These are phyloP conservation scores for Gryllus bimaculatus DNA, from an alignment of 1,140 invertebrate species.

Conservation along the genomic window DNA sequence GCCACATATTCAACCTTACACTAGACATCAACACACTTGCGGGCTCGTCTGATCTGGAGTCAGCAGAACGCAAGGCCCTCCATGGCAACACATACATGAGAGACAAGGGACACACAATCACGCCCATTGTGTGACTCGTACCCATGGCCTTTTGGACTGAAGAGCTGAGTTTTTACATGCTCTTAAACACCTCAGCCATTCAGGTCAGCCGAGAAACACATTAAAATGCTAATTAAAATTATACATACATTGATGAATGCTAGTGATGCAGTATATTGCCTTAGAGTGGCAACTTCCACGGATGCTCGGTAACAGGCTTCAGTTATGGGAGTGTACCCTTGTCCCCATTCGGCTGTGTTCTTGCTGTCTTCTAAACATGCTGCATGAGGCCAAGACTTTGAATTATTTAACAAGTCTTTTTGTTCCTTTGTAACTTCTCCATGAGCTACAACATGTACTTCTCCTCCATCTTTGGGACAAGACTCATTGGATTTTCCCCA, in stretches of 20 bases:
- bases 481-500: slow-evolving; percentile 10
- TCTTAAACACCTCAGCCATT: no score
- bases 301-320: slow-evolving; percentile 36
- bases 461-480: slow-evolving; percentile 33
- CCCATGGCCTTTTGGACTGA: no score
- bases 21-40: no score
- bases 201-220: no score
- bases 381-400: slow-evolving; percentile 32
- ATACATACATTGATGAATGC: background rate
- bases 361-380: slow-evolving; percentile 27
- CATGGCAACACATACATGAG: no score
- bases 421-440: slow-evolving; percentile 9
- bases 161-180: no score
- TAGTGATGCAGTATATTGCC: slow-evolving; percentile 28
- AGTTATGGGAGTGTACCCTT: slow-evolving; percentile 27
- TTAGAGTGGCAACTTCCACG: slow-evolving; percentile 35
- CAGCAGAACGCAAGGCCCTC: no score
- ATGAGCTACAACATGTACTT: background rate
- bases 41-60: no score
- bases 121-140: no score
- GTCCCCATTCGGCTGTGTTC: slow-evolving; percentile 19
- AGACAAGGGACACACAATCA: no score
- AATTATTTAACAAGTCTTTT: background rate
- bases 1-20: no score
- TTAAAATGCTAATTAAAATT: no score